These are phyloP conservation scores for Pungitius pungitius DNA, from an alignment of 2,113 vertebrate genomes.

Conservation along the genomic window DNA sequence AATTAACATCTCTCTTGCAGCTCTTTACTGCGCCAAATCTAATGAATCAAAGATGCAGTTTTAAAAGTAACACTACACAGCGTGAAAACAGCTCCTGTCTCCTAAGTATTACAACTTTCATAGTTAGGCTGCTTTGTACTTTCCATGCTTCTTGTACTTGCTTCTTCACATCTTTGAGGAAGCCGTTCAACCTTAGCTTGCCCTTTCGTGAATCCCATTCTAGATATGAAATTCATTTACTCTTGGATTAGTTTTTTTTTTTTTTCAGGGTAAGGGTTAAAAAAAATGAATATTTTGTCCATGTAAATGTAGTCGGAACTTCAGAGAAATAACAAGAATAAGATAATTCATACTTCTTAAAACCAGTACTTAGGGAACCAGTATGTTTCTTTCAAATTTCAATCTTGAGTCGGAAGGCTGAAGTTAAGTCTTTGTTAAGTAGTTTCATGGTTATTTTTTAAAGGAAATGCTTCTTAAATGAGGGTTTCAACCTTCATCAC, in stretches of 20 bases:
- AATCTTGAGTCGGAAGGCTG: constrained; percentile 9
- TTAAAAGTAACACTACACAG: constrained; percentile 4
- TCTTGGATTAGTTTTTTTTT: not conserved
- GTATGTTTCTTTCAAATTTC: constrained; percentile 5
- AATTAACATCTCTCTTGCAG: constrained; percentile 6
- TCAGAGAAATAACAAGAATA: not conserved
- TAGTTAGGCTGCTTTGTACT: constrained; percentile 12
- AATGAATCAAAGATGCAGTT: constrained; percentile 19
- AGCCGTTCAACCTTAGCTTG: not conserved
- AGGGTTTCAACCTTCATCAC: not conserved
- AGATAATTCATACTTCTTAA: not conserved
- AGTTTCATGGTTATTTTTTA: not conserved
- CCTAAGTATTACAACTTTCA: constrained; percentile 22
- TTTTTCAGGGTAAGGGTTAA: not conserved
- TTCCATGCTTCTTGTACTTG: constrained; percentile 1
- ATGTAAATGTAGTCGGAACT: not conserved
- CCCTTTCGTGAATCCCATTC: not conserved
- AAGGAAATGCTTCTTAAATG: not conserved
- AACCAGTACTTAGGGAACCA: not conserved
- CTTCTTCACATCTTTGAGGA: constrained; percentile 14
- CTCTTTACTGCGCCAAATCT: constrained; percentile 10
- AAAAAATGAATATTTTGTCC: not conserved
- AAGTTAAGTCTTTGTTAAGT: constrained; percentile 17
- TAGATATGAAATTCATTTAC: constrained; percentile 2
- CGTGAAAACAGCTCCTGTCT: constrained; percentile 2